phyloP scores from a whole-genome alignment of 92 coral and sea anemone genomes.

The Micromussa lordhowensis region DNA sequence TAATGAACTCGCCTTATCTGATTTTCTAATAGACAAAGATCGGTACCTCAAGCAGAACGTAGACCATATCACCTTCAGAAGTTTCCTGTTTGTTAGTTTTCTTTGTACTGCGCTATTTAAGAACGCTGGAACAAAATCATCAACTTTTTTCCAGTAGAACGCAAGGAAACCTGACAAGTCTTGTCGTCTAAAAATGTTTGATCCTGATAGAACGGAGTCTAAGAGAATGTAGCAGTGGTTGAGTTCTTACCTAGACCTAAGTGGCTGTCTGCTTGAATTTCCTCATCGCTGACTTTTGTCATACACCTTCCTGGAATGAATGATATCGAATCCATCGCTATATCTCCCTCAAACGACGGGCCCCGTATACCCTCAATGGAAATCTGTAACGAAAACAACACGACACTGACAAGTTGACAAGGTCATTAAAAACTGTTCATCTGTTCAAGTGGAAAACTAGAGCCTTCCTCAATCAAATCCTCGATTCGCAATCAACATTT shows the following conservation, averaged over 20 bases:
- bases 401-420: background rate
- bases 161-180: too few relatives aligned
- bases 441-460: background rate
- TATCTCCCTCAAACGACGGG: constrained; percentile 74
- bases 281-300: constrained; percentile 22
- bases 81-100: too few relatives aligned
- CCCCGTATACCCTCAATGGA: constrained; percentile 82
- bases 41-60: background rate
- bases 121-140: too few relatives aligned
- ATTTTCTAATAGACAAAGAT: background rate
- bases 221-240: too few relatives aligned
- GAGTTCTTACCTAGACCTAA: constrained; percentile 16
- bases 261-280: constrained; percentile 43
- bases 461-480: background rate
- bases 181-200: too few relatives aligned
- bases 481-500: background rate
- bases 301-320: constrained; percentile 66
- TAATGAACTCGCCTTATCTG: background rate
- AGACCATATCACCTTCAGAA: too few relatives aligned
- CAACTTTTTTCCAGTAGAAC: too few relatives aligned
- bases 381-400: constrained; percentile 49
- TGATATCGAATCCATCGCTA: constrained; percentile 80
- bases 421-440: background rate
- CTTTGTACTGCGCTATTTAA: too few relatives aligned
- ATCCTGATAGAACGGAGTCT: background rate